phyloP scores from a whole-genome alignment of 2,797 vertebrate species.

The Cephalopachus bancanus region DNA sequence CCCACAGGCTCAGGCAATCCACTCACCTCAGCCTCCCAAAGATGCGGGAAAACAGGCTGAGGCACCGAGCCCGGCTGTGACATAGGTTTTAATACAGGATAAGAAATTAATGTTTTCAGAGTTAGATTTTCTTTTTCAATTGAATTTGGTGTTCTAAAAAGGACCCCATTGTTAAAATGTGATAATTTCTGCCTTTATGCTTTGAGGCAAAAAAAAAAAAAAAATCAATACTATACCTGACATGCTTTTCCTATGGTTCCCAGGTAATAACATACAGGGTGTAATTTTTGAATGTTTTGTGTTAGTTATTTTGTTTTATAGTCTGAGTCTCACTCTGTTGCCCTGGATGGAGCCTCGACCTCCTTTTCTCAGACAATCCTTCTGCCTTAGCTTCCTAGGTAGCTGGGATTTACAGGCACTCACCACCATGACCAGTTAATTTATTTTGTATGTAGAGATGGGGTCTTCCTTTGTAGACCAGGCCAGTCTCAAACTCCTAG shows the following conservation, averaged over 20 bases:
- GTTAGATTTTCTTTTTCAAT: not conserved
- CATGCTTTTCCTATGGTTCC: not conserved
- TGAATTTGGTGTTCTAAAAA: not conserved
- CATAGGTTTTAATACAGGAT: not conserved
- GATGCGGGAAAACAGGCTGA: too few relatives aligned
- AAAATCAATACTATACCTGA: not conserved
- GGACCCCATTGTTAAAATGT: not conserved
- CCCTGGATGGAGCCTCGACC: too few relatives aligned
- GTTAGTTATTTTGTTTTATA: not conserved
- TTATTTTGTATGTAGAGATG: too few relatives aligned
- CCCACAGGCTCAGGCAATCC: too few relatives aligned
- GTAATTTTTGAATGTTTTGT: not conserved
- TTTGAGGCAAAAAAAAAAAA: conserved; percentile 5
- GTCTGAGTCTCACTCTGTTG: too few relatives aligned
- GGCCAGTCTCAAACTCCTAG: too few relatives aligned
- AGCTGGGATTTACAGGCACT: too few relatives aligned
- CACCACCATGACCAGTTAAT: too few relatives aligned
- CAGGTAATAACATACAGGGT: not conserved
- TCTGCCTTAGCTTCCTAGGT: too few relatives aligned
- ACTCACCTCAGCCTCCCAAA: too few relatives aligned
- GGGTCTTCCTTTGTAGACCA: too few relatives aligned
- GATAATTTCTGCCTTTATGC: not conserved
- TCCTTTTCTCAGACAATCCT: not conserved
- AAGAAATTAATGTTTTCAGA: conserved; percentile 22
- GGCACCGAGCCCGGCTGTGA: too few relatives aligned